Base-by-base conservation (phyloP, 2,113 vertebrate genomes). In the Tursiops truncatus region DNA sequence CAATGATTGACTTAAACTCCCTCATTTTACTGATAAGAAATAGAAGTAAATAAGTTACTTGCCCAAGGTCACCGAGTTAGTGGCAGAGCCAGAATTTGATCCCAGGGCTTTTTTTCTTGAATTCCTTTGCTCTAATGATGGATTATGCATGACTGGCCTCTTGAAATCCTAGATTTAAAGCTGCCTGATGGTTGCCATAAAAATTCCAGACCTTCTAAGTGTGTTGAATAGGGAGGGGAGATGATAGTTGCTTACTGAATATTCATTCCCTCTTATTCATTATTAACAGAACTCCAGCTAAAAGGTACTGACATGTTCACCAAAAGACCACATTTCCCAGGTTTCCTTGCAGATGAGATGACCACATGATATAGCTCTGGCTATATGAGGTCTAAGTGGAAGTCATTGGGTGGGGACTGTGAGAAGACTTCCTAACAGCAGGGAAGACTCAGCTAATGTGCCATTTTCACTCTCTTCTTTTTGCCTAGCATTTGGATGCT, bases 1-100 rank as follows among this genome's bases (percentile, higher is more conserved):
- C 17, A 82, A 11, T 56, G 62, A 56, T 26, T 73, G 31, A 36
- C 56, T 70, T 80, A 87, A 62, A 21, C 14, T 23, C 13, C 77
- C 79, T 62, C 41, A 76, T 89, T 93, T 96, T 85, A 25, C 23
- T 67, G 8, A 62, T 82, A 70, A 96, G 89, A 95, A 93, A 56
- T 31, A 44, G n/a, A 94, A 95, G 41, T 68, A 71, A 79, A 84
- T 65, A 33, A 89, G 18, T 60, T 71, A 74, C 31, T 56, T 76
- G 28, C 33, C 62, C n/a, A 87, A 91, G 70, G 26, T 83, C 26
- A 60, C 7, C 8, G 86, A 95, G 56, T 36, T 65, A 56, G 47
- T 47, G 44, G 60, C 50, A 18, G 28, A 83, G 53, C 18, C 60
- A 68, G 70, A 73, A 63, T 18, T 62, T 28, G 47, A 56, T 70